Conservation (phyloP, 2,113 vertebrate species). For the Pterocles burchelli region DNA sequence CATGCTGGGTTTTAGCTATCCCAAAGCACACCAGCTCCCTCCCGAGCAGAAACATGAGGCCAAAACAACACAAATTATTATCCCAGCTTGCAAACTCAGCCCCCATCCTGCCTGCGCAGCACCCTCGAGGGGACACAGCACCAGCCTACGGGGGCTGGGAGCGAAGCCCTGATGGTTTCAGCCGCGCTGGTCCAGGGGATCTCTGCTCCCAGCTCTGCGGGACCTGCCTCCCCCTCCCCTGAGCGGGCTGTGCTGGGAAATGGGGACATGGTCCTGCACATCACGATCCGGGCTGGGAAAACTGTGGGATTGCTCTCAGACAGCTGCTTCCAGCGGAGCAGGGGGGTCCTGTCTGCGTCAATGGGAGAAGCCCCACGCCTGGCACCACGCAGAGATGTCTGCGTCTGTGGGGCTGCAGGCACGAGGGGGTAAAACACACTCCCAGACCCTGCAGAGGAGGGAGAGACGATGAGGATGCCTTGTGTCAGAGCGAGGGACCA, state of each 20-base stretch:
- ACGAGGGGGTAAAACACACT: fast-evolving
- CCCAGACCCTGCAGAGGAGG: neutral
- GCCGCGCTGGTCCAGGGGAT: neutral
- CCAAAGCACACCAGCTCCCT: neutral
- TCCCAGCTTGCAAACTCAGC: neutral
- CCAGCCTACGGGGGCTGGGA: too few relatives aligned
- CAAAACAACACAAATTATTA: neutral
- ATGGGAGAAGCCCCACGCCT: neutral
- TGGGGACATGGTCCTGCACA: neutral
- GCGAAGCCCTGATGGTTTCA: neutral
- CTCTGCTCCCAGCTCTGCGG: neutral
- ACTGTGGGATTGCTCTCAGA: fast-evolving
- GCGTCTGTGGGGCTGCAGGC: fast-evolving
- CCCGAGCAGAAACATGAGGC: neutral
- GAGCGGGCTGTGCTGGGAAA: too few relatives aligned
- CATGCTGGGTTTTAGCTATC: neutral
- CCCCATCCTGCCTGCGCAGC: neutral
- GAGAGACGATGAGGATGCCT: neutral
- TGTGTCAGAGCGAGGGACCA: neutral
- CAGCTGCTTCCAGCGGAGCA: neutral
- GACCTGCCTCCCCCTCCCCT: neutral
- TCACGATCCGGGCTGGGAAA: fast-evolving
- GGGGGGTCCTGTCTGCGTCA: fast-evolving
- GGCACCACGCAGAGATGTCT: neutral
- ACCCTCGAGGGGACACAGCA: neutral